These are phyloP conservation scores for Neotoma lepida DNA, from an alignment of 2,113 vertebrate species.

Conservation along the genomic window DNA sequence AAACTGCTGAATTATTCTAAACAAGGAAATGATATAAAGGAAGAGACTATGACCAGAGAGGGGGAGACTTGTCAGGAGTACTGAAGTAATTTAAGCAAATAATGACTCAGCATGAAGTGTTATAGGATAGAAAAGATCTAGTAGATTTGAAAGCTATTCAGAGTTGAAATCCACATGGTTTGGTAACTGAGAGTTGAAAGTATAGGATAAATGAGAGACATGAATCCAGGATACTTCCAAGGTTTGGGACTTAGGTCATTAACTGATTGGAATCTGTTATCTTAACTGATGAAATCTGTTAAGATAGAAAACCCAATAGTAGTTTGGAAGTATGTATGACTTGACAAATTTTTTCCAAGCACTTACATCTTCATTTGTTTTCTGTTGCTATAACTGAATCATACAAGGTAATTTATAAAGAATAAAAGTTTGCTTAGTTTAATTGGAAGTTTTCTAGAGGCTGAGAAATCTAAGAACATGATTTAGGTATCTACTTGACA, in stretches of 20 bases:
- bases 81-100: not conserved
- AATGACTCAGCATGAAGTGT: not conserved
- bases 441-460: not conserved
- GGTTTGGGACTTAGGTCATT: not conserved
- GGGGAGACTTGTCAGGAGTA: not conserved
- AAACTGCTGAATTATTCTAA: conserved; percentile 13
- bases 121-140: not conserved
- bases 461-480: not conserved
- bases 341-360: not conserved
- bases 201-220: not conserved
- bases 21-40: not conserved
- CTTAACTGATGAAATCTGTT: not conserved
- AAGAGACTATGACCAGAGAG: not conserved
- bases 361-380: not conserved
- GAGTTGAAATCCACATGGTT: not conserved
- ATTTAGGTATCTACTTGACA: not conserved
- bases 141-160: not conserved
- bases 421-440: not conserved
- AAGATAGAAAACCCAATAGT: not conserved
- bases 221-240: not conserved
- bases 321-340: not conserved
- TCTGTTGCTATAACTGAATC: not conserved
- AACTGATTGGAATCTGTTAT: not conserved
- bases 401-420: not conserved
- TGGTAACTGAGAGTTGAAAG: conserved; percentile 1